Evolutionary conservation across 2,113 vertebrate species (phyloP).

Genomic region (Condylura cristata): DNA sequence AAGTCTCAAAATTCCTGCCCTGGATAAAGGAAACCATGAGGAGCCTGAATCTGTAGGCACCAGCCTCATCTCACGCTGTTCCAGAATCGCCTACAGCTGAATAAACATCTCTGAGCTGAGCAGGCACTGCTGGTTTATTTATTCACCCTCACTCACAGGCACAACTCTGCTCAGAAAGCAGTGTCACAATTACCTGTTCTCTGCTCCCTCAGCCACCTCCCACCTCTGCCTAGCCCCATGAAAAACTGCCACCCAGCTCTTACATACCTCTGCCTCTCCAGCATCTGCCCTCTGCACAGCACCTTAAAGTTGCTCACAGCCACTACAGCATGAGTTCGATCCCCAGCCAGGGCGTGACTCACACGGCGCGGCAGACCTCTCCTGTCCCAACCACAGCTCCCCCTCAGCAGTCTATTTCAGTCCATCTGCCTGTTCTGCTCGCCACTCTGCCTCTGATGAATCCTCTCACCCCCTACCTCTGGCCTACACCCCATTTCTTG

Average conservation of each 20-base stretch:
- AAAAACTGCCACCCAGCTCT: not conserved
- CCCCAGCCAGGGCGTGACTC: no score
- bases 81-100: not conserved
- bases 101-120: conserved; percentile 38
- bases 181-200: not conserved
- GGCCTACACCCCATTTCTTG: no score
- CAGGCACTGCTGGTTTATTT: not conserved
- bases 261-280: not conserved
- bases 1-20: conserved; percentile 17
- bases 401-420: no score
- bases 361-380: no score
- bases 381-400: no score
- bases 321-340: no score
- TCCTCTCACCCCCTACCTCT: no score
- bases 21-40: conserved; percentile 66
- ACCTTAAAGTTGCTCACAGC: no score
- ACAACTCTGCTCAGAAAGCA: not conserved
- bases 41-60: not conserved
- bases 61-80: not conserved
- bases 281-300: rapidly evolving
- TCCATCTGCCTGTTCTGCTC: no score
- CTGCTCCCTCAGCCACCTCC: not conserved
- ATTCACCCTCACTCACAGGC: not conserved
- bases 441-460: no score
- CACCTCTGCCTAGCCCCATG: rapidly evolving